phyloP scores from a whole-genome alignment of 2,113 vertebrate species.

The Seriola aureovittata region DNA sequence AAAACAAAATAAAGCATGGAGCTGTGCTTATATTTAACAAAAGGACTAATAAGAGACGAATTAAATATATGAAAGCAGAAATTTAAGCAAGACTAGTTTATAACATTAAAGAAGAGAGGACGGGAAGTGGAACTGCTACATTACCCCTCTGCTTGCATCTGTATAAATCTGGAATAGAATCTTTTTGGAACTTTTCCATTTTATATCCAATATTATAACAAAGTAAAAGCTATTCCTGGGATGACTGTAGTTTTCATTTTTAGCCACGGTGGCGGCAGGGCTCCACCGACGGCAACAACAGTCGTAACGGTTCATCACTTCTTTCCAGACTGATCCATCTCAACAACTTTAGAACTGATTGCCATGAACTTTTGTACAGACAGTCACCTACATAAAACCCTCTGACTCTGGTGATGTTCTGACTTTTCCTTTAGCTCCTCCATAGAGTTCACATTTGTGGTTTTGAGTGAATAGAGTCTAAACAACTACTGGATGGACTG shows the following conservation, averaged over 20 bases:
- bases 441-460: too few species aligned
- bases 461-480: too few species aligned
- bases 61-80: background rate
- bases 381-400: too few species aligned
- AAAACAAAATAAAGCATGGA: background rate
- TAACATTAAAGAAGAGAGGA: background rate
- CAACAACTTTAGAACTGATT: background rate
- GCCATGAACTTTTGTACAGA: too few species aligned
- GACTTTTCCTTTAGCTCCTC: too few species aligned
- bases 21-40: background rate
- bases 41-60: background rate
- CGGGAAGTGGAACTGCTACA: too few species aligned
- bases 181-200: background rate
- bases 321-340: background rate
- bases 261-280: background rate
- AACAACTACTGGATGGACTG: background rate
- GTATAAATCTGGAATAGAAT: background rate
- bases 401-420: too few species aligned
- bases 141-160: background rate
- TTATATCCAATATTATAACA: background rate
- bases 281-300: too few species aligned
- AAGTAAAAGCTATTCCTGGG: background rate
- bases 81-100: background rate
- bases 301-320: too few species aligned
- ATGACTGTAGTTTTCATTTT: background rate